phyloP scores from a whole-genome alignment of 1,140 invertebrate genomes.

The Coenobita brevimanus region DNA sequence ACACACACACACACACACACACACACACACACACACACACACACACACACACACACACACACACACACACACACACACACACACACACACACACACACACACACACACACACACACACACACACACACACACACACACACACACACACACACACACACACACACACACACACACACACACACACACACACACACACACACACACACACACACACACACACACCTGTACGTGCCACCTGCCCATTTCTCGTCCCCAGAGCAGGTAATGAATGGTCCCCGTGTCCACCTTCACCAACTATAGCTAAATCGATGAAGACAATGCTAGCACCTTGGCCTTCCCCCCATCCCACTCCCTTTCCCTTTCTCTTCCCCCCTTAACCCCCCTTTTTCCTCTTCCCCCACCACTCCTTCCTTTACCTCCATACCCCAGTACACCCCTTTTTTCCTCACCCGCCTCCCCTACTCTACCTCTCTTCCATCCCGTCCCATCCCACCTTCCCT shows the following conservation, averaged over 20 bases:
- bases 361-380: background rate
- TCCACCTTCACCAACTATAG: constrained; percentile 20
- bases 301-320: constrained; percentile 41
- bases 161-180: background rate
- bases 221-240: background rate
- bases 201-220: constrained; percentile 10
- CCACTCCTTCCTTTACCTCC: background rate
- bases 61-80: background rate
- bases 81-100: constrained; percentile 2
- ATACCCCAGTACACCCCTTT: background rate
- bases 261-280: constrained; percentile 17
- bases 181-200: background rate
- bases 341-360: background rate
- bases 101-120: background rate
- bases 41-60: background rate
- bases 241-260: background rate
- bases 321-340: background rate
- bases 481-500: background rate
- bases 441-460: too few relatives aligned
- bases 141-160: background rate
- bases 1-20: constrained; percentile 2
- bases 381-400: too few relatives aligned
- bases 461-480: background rate
- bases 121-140: background rate
- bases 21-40: constrained; percentile 4